Evolutionary conservation across 2,888 invertebrate genomes (phyloP).

Genomic region (Agrochola litura): DNA sequence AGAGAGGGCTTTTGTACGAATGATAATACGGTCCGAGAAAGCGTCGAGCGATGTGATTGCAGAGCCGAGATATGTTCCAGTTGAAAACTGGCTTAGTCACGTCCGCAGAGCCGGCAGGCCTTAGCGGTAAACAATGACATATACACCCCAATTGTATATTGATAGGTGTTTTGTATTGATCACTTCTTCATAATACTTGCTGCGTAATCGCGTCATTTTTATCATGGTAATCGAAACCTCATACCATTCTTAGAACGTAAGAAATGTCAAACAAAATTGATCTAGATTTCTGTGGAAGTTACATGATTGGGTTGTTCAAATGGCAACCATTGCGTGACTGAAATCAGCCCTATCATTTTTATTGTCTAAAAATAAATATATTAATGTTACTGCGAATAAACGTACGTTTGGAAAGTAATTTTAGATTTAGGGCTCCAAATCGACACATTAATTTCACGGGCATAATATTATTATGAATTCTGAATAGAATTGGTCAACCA

Average conservation of each 20-base stretch:
- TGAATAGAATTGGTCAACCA: slow-evolving; percentile 23
- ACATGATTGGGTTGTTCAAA: slow-evolving; percentile 55
- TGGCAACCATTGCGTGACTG: slow-evolving; percentile 58
- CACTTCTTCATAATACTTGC: slow-evolving; percentile 55
- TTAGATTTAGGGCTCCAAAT: not conserved
- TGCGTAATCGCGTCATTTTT: slow-evolving; percentile 48
- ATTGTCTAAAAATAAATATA: slow-evolving; percentile 44
- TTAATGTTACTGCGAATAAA: slow-evolving; percentile 37
- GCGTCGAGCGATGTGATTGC: slow-evolving; percentile 71
- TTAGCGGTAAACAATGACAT: slow-evolving; percentile 70
- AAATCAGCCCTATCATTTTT: slow-evolving; percentile 46
- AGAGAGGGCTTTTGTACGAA: slow-evolving; percentile 77
- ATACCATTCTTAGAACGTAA: slow-evolving; percentile 46
- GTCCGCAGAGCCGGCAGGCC: slow-evolving; percentile 68
- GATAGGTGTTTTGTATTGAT: slow-evolving; percentile 65
- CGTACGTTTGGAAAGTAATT: slow-evolving; percentile 14
- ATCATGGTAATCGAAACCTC: slow-evolving; percentile 34
- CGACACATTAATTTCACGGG: slow-evolving; percentile 31
- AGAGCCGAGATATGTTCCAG: slow-evolving; percentile 72
- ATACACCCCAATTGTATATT: slow-evolving; percentile 63
- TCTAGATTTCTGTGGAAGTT: slow-evolving; percentile 49
- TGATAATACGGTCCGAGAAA: slow-evolving; percentile 75
- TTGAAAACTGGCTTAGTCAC: slow-evolving; percentile 80
- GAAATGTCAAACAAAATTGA: slow-evolving; percentile 59
- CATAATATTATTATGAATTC: slow-evolving; percentile 33